Conservation (phyloP, 1,140 invertebrate genomes). For the Catajapyx aquilonaris region DNA sequence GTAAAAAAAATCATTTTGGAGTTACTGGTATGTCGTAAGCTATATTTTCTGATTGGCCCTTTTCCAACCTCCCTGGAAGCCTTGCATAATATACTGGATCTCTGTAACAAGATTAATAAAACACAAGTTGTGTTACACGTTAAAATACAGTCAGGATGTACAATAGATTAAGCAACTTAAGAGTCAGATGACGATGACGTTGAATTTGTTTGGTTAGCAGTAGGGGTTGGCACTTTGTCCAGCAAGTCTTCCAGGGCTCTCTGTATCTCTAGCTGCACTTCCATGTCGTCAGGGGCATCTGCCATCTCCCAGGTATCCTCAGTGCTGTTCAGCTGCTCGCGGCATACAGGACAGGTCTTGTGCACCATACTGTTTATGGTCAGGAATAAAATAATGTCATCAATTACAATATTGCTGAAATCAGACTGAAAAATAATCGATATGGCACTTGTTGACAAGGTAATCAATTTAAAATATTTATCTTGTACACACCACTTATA, state of each 20-base stretch:
- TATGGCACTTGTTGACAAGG: neutral
- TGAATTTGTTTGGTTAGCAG: too few species aligned
- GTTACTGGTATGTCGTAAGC: too few species aligned
- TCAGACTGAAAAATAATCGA: neutral
- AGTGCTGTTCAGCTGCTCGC: conserved; percentile 32
- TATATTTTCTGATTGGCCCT: too few species aligned
- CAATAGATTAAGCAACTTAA: too few species aligned
- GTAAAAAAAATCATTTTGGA: too few species aligned
- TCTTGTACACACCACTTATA: neutral
- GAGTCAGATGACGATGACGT: neutral
- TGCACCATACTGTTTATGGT: conserved; percentile 17
- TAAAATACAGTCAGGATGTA: too few species aligned
- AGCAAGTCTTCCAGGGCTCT: conserved; percentile 24
- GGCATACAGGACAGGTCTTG: conserved; percentile 43
- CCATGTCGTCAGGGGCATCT: conserved; percentile 33
- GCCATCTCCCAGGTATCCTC: conserved; percentile 43
- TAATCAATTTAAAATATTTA: neutral
- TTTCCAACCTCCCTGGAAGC: too few species aligned
- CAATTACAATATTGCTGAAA: conserved; percentile 7
- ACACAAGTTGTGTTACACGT: too few species aligned
- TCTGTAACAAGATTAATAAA: too few species aligned
- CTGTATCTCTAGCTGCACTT: conserved; percentile 35
- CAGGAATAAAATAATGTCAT: conserved; percentile 1
- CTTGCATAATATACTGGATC: too few species aligned
- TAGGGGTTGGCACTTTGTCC: too few species aligned